These are phyloP conservation scores for Labia minor DNA, from an alignment of 2,888 invertebrate species.

Conservation along the genomic window DNA sequence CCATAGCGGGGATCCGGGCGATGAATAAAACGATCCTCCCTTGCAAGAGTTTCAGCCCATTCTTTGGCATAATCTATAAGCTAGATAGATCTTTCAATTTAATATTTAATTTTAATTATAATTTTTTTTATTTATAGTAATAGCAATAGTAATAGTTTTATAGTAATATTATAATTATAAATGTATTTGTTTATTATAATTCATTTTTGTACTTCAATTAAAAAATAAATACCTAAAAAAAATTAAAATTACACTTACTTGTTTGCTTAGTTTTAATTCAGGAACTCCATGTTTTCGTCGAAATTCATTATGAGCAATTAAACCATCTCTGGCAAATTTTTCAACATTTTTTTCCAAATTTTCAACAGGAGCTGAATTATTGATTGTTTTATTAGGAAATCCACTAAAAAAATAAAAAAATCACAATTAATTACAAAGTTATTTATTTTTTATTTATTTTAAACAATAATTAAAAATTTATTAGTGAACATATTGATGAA, in stretches of 20 bases:
- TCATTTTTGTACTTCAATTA: too few relatives aligned
- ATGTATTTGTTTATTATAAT: too few relatives aligned
- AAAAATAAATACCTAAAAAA: too few relatives aligned
- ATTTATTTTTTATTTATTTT: too few relatives aligned
- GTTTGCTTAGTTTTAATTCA: conserved; percentile 42
- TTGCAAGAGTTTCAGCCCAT: conserved; percentile 59
- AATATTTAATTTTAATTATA: background rate
- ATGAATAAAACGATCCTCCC: conserved; percentile 52
- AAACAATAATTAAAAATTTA: too few relatives aligned
- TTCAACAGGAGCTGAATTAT: background rate
- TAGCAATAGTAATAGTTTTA: too few relatives aligned
- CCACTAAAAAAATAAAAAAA: conserved; percentile 17
- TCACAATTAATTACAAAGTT: too few relatives aligned
- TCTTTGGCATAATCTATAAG: conserved; percentile 46
- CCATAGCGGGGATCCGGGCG: conserved; percentile 49
- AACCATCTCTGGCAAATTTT: conserved; percentile 40
- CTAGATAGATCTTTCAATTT: background rate
- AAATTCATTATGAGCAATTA: conserved; percentile 50
- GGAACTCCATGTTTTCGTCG: conserved; percentile 47
- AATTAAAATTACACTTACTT: conserved; percentile 35
- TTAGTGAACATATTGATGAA: too few relatives aligned
- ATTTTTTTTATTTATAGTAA: background rate
- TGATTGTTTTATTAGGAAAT: conserved; percentile 25
- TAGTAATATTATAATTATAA: too few relatives aligned
- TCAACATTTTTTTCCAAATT: conserved; percentile 25